Base-by-base conservation (phyloP, 1,140 invertebrate genomes). In the Heliconius hermathena region DNA sequence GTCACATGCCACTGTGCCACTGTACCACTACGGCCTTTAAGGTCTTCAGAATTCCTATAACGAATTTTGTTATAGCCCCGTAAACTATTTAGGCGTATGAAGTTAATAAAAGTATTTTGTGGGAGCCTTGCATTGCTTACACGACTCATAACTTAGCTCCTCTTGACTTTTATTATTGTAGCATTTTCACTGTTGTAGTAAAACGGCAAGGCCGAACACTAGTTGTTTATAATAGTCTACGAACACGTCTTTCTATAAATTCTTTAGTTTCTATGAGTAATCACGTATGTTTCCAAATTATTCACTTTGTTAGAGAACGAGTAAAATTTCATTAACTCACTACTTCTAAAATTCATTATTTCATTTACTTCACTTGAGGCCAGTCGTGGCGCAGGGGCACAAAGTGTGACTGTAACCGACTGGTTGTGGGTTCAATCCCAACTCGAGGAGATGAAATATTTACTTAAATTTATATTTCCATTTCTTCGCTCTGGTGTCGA, bases 91-190 rank as follows among this genome's bases (percentile, higher is more conserved):
- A 81, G 77, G 81, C 82, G 76, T 83, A 80, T 84, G 83, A 86
- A 85, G 89, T 90, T 91, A 91, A 93, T 90, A 91, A 91, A 91
- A 91, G 89, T 86, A 89, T 92, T 93, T 87, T 75, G 83, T 88
- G 83, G 80, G 75, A 74, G 83, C 81, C 84, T 80, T 85, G 84
- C 87, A 88, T 80, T 86, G 81, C 82, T 71, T 81, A 78, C 80
- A 73, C 83, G 84, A 84, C 36, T 86, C 89, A 80, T 93, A 93
- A 90, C 81, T 93, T 84, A 93, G 29, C 74, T 38, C 80, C 74
- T 82, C 76, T 82, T 81, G 92, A 93, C 92, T 88, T 92, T 93
- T 92, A 93, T 85, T 89, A 87, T 90, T 87, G 88, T 90, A 91
- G 87, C 78, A 84, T 88, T 88, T 91, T 89, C 87, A 90, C 85